phyloP scores from a whole-genome alignment of 2,888 invertebrate species.

The Choristoneura rosaceana region DNA sequence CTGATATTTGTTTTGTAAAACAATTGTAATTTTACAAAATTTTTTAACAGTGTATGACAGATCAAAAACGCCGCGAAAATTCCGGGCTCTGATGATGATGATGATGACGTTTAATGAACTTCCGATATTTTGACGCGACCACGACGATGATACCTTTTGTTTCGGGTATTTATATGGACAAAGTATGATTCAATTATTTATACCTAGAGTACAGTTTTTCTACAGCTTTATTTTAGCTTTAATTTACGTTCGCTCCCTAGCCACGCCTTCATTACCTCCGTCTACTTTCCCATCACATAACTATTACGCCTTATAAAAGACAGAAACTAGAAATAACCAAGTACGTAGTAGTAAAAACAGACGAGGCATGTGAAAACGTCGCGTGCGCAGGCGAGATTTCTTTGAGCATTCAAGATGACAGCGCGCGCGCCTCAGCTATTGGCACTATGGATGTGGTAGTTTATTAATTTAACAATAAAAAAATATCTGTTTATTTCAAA shows the following conservation, averaged over 20 bases:
- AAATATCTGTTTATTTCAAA: too few species aligned
- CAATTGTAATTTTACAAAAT: too few species aligned
- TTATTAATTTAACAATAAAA: not conserved
- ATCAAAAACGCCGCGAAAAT: too few species aligned
- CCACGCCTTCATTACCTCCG: constrained; percentile 23
- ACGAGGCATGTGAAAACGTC: constrained; percentile 72
- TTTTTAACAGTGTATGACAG: too few species aligned
- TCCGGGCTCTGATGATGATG: too few species aligned
- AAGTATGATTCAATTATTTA: too few species aligned
- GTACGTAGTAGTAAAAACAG: constrained; percentile 43
- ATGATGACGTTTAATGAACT: too few species aligned
- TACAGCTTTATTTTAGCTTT: not conserved
- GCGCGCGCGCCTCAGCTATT: constrained; percentile 51
- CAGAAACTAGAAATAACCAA: constrained; percentile 39
- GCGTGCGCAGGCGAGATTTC: constrained; percentile 79
- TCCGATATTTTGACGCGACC: too few species aligned
- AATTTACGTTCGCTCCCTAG: not conserved
- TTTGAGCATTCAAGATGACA: constrained; percentile 79
- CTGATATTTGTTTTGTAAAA: too few species aligned
- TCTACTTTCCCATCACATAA: constrained; percentile 38
- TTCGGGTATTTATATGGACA: too few species aligned
- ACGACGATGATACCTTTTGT: too few species aligned
- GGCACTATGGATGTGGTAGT: constrained; percentile 44
- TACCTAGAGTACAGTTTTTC: not conserved
- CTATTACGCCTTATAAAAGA: constrained; percentile 36